These are phyloP conservation scores for Phaetusa simplex DNA, from an alignment of 2,113 vertebrate genomes.

Conservation along the genomic window DNA sequence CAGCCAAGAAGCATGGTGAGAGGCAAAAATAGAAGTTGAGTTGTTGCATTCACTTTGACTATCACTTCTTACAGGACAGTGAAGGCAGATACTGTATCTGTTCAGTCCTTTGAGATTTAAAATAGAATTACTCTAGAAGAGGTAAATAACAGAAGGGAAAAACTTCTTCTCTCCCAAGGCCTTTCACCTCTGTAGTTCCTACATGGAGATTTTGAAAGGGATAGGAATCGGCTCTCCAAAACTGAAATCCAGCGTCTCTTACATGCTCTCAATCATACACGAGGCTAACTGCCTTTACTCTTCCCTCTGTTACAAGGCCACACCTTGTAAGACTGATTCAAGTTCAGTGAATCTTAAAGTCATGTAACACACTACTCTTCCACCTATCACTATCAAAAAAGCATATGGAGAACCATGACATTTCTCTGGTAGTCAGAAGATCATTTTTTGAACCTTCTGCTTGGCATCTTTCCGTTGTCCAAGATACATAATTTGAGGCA, in stretches of 20 bases:
- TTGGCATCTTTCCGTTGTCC: not conserved
- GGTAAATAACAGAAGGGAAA: not conserved
- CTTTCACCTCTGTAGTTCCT: not conserved
- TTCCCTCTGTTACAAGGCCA: not conserved
- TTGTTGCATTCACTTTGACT: not conserved
- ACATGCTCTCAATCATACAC: rapidly evolving
- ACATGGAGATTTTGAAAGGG: not conserved
- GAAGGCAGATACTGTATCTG: not conserved
- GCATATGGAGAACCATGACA: not conserved
- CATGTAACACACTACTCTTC: not conserved
- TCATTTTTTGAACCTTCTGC: not conserved
- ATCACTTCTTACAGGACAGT: not conserved
- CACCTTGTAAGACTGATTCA: not conserved
- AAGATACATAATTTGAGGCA: not conserved
- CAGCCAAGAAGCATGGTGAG: not conserved
- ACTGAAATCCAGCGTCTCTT: not conserved
- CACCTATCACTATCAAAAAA: not conserved
- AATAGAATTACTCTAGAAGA: not conserved
- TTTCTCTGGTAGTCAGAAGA: not conserved
- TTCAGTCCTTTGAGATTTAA: not conserved
- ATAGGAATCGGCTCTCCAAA: not conserved
- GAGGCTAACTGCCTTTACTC: not conserved
- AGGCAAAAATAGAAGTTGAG: not conserved
- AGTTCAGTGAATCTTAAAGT: not conserved
- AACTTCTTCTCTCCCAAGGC: not conserved